A percentile compares a stretch with the other conserved stretches of the same genome.
These are phyloP conservation scores for Sinohyriopsis cumingii DNA, from an alignment of 2,888 invertebrate genomes.

Conservation along the genomic window DNA sequence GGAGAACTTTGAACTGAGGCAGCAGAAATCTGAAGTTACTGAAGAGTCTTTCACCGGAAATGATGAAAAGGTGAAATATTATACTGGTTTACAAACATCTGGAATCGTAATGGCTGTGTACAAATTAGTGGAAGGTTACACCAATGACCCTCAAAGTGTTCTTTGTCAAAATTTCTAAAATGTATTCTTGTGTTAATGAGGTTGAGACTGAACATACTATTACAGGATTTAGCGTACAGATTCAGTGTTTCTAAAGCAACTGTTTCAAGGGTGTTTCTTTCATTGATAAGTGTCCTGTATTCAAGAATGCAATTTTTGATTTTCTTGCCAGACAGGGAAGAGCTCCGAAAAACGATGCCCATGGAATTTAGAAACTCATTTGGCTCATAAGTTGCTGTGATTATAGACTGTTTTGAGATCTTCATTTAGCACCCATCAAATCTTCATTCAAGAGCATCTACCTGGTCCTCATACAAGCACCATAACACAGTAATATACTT, in stretches of 20 bases:
- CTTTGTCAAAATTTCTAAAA: slow-evolving; percentile 13
- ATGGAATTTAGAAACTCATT: slow-evolving; percentile 17
- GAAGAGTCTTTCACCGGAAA: slow-evolving; percentile 4
- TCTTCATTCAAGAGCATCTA: slow-evolving; percentile 29
- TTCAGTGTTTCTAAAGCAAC: slow-evolving; percentile 20
- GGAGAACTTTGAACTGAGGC: neutral
- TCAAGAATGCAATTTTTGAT: slow-evolving; percentile 17
- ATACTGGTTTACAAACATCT: slow-evolving; percentile 11
- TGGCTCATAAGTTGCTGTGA: slow-evolving; percentile 27
- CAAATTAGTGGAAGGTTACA: slow-evolving; percentile 3
- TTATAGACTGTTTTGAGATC: slow-evolving; percentile 36
- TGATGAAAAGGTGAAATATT: slow-evolving; percentile 9
- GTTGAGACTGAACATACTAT: slow-evolving; percentile 12
- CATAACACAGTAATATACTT: slow-evolving; percentile 48
- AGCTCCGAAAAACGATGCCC: slow-evolving; percentile 25
- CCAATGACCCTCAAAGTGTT: slow-evolving; percentile 4
- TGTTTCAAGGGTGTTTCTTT: slow-evolving; percentile 17
- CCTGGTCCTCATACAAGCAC: slow-evolving; percentile 44
- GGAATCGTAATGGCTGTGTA: slow-evolving; percentile 4
- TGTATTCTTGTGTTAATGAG: slow-evolving; percentile 11
- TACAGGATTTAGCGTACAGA: slow-evolving; percentile 15
- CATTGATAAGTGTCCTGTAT: slow-evolving; percentile 14
- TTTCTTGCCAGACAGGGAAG: slow-evolving; percentile 25
- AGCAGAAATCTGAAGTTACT: too few relatives aligned
- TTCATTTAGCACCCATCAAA: slow-evolving; percentile 31